Conservation (phyloP, 1,140 invertebrate genomes). For the Zaprionus davidi region DNA sequence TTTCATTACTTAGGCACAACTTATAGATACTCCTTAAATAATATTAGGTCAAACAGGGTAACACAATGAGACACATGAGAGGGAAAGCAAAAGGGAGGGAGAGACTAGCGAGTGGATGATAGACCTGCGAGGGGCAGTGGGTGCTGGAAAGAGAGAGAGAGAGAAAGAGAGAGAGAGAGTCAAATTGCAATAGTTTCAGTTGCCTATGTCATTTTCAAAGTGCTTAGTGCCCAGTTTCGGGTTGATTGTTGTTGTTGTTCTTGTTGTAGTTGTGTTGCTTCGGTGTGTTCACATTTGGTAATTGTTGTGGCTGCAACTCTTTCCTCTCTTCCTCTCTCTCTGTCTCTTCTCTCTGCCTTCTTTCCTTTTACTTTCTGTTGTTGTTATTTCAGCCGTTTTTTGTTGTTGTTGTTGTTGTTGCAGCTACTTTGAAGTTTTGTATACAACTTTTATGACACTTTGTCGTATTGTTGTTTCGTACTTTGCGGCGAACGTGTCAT, state of each 20-base stretch:
- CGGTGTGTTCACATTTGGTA: conserved; percentile 43
- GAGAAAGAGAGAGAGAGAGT: not conserved
- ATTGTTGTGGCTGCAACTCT: conserved; percentile 49
- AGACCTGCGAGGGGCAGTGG: not conserved
- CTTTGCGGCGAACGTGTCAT: conserved; percentile 79
- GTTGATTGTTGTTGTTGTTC: conserved; percentile 34
- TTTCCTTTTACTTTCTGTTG: conserved; percentile 21
- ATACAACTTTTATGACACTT: conserved; percentile 82
- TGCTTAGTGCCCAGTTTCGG: conserved; percentile 64
- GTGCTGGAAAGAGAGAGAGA: not conserved
- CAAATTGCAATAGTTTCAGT: conserved; percentile 63
- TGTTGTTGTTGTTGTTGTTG: conserved; percentile 45
- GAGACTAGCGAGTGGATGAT: too few relatives aligned
- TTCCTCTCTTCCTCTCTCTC: not conserved
- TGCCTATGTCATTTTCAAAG: conserved; percentile 76
- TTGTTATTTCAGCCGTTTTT: conserved; percentile 34
- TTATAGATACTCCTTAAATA: not conserved
- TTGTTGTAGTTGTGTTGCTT: conserved; percentile 11
- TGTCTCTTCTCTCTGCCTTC: not conserved
- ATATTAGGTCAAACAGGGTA: not conserved
- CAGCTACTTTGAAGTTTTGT: conserved; percentile 80
- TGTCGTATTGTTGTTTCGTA: conserved; percentile 77
- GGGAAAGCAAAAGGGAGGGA: too few relatives aligned
- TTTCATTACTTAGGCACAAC: not conserved
- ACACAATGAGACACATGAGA: not conserved